phyloP scores from a whole-genome alignment of 2,113 vertebrate species.

The Mionectes macconnelli region DNA sequence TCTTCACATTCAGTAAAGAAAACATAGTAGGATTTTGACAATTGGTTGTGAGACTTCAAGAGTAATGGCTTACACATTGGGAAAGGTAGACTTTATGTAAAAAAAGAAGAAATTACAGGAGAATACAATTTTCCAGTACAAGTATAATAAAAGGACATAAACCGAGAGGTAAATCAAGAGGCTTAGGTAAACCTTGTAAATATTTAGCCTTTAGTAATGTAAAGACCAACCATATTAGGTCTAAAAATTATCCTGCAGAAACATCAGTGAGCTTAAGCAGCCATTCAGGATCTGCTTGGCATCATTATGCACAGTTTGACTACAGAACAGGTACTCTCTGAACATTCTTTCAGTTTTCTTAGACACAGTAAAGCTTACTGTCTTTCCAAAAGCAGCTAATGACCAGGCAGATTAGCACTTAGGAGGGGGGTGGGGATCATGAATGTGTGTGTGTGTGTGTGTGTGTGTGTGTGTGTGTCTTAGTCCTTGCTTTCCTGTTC shows the following conservation, averaged over 20 bases:
- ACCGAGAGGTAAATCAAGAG: background rate
- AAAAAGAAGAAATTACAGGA: background rate
- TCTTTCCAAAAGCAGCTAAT: background rate
- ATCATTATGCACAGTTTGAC: background rate
- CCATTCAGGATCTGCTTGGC: background rate
- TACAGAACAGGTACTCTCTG: background rate
- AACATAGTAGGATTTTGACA: background rate
- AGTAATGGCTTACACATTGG: background rate
- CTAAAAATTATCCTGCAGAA: background rate
- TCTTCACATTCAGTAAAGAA: background rate
- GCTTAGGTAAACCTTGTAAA: background rate
- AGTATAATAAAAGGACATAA: background rate
- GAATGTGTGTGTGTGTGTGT: background rate
- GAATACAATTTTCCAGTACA: background rate
- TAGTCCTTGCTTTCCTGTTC: background rate
- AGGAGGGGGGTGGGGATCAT: rapidly evolving
- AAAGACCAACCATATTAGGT: background rate
- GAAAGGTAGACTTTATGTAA: background rate
- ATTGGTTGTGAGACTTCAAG: background rate
- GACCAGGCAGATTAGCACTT: background rate
- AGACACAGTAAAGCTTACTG: background rate
- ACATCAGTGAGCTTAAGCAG: background rate
- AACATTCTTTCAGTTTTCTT: background rate
- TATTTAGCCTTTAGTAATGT: background rate
- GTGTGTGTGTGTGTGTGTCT: background rate